These are phyloP conservation scores for Heliconius ethilla DNA, from an alignment of 2,888 invertebrate genomes.

Conservation along the genomic window DNA sequence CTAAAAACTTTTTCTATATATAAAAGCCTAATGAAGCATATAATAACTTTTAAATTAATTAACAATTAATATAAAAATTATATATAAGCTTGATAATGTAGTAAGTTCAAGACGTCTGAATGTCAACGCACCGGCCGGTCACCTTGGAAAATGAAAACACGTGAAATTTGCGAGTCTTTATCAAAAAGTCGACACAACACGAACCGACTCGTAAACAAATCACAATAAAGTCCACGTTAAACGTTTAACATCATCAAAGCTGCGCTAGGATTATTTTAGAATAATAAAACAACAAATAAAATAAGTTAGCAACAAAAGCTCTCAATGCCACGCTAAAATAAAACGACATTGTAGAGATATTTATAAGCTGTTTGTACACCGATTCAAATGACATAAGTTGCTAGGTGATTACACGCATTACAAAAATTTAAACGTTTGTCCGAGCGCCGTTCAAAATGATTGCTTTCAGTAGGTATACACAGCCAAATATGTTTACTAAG, in stretches of 20 bases:
- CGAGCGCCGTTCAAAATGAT: constrained; percentile 12
- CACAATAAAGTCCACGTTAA: constrained; percentile 20
- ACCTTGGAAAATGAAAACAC: constrained; percentile 64
- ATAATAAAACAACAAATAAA: constrained; percentile 5
- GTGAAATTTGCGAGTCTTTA: constrained; percentile 63
- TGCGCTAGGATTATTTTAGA: neutral
- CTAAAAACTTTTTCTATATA: neutral
- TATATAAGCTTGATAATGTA: constrained; percentile 1
- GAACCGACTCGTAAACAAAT: constrained; percentile 38
- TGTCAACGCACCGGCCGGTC: constrained; percentile 77
- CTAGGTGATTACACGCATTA: constrained; percentile 14
- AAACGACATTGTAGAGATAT: constrained; percentile 2
- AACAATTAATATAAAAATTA: neutral
- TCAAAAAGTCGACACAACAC: constrained; percentile 43
- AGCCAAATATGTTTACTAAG: constrained; percentile 1
- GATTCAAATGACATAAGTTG: constrained; percentile 14
- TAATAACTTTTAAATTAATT: no score
- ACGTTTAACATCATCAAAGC: constrained; percentile 20
- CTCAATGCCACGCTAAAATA: constrained; percentile 10
- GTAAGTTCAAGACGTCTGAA: constrained; percentile 67
- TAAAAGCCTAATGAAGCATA: neutral
- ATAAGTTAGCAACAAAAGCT: constrained; percentile 16
- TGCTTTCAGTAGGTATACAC: neutral
- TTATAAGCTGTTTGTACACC: constrained; percentile 10
- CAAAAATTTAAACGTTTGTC: neutral